A percentile compares a stretch with the other conserved stretches of the same genome.
These are phyloP conservation scores for Matsumyia berberina DNA, from an alignment of 2,888 invertebrate species.

Conservation along the genomic window DNA sequence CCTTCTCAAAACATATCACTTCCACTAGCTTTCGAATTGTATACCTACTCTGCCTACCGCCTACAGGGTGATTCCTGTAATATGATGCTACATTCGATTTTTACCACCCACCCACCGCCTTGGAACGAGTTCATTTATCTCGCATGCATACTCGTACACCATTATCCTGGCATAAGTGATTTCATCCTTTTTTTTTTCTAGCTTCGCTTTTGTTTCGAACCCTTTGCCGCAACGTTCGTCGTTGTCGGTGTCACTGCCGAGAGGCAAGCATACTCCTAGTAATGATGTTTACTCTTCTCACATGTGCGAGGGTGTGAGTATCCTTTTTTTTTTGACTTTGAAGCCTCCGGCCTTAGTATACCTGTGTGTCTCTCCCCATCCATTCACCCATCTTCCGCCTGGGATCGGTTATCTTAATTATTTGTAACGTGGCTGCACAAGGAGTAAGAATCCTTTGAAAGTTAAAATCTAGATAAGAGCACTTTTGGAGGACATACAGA, in stretches of 20 bases:
- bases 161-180: slow-evolving; percentile 68
- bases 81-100: slow-evolving; percentile 66
- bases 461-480: slow-evolving; percentile 46
- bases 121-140: slow-evolving; percentile 62
- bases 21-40: background rate
- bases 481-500: slow-evolving; percentile 10
- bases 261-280: slow-evolving; percentile 58
- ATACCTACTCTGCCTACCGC: slow-evolving; percentile 15
- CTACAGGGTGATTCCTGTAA: slow-evolving; percentile 52
- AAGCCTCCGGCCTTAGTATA: slow-evolving; percentile 45
- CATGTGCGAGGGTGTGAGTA: slow-evolving; percentile 34
- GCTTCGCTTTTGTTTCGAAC: slow-evolving; percentile 37
- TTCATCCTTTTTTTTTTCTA: slow-evolving; percentile 38
- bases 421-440: slow-evolving; percentile 25
- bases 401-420: slow-evolving; percentile 73
- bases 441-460: slow-evolving; percentile 39
- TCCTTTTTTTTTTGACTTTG: slow-evolving; percentile 51
- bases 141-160: slow-evolving; percentile 46
- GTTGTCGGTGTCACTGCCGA: slow-evolving; percentile 34
- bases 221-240: slow-evolving; percentile 5
- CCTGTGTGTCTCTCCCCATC: background rate
- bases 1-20: slow-evolving; percentile 16
- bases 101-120: background rate
- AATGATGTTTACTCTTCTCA: slow-evolving; percentile 68
- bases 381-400: slow-evolving; percentile 30